Evolutionary conservation across 2,888 invertebrate species (phyloP).

Genomic region (Oscheius myriophilus): DNA sequence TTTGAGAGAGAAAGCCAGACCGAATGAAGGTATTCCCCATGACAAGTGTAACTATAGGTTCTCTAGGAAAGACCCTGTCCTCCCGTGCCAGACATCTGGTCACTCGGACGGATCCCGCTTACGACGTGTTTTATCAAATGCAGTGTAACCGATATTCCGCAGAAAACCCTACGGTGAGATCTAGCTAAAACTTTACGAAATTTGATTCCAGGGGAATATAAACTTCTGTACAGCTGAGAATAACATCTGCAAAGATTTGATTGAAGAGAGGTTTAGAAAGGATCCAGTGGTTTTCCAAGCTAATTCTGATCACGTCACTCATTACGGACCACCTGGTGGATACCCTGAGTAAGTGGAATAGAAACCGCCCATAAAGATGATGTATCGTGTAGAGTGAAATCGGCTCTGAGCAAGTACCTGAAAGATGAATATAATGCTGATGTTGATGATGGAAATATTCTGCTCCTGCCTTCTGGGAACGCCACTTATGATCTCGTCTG

Average conservation of each 20-base stretch:
- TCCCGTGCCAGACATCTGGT: conserved; percentile 21
- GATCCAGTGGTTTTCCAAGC: conserved; percentile 42
- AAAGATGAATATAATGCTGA: conserved; percentile 11
- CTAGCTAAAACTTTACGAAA: background rate
- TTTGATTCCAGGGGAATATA: conserved; percentile 47
- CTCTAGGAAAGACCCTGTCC: conserved; percentile 19
- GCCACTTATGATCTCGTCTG: conserved; percentile 59
- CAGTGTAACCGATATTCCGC: conserved; percentile 5
- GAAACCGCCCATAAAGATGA: background rate
- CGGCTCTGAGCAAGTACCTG: conserved; percentile 44
- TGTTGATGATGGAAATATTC: conserved; percentile 36
- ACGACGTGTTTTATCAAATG: conserved; percentile 38
- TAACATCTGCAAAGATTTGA: conserved; percentile 55
- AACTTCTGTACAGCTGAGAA: conserved; percentile 62
- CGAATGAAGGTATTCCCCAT: conserved; percentile 12
- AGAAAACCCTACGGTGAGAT: conserved; percentile 12
- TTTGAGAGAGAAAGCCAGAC: conserved; percentile 15
- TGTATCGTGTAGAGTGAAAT: conserved; percentile 38
- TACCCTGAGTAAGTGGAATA: conserved; percentile 45
- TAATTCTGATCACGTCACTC: conserved; percentile 40
- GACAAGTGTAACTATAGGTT: background rate
- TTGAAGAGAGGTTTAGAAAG: conserved; percentile 48
- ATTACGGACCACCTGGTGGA: conserved; percentile 56
- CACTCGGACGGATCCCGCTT: conserved; percentile 20
- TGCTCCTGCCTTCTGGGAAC: conserved; percentile 53